These are phyloP conservation scores for Drosophila bunnanda DNA, from an alignment of 2,888 invertebrate genomes.

Conservation along the genomic window DNA sequence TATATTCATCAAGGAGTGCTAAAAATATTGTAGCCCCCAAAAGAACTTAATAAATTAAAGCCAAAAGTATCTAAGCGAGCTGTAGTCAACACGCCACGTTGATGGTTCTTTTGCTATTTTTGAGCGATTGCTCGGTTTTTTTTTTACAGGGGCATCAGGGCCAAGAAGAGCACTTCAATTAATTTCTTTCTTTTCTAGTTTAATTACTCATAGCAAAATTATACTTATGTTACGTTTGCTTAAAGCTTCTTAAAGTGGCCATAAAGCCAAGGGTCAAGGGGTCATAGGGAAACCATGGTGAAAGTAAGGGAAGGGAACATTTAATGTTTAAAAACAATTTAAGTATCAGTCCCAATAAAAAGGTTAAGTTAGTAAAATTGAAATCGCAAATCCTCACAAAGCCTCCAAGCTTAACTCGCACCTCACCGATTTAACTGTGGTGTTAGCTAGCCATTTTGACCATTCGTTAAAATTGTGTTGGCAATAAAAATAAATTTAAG, in stretches of 20 bases:
- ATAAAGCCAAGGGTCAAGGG: neutral
- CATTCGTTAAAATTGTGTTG: conserved; percentile 10
- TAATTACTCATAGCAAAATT: neutral
- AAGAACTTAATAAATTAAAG: conserved; percentile 18
- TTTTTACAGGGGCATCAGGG: neutral
- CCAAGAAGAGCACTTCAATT: neutral
- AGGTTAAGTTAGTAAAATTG: neutral
- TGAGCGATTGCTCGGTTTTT: neutral
- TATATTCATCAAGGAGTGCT: conserved; percentile 23
- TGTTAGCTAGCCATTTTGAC: conserved; percentile 8
- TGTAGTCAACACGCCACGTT: conserved; percentile 3
- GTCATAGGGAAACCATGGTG: neutral
- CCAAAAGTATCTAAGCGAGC: neutral
- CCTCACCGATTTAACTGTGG: neutral
- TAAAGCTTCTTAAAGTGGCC: neutral
- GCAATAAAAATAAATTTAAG: conserved; percentile 34
- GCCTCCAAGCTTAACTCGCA: neutral
- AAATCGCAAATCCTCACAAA: neutral
- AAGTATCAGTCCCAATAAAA: neutral
- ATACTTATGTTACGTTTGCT: neutral
- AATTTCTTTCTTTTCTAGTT: conserved; percentile 2
- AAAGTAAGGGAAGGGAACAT: neutral
- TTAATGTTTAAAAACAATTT: neutral
- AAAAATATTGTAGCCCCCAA: neutral
- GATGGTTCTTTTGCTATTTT: conserved; percentile 2